A percentile compares a stretch with the other conserved stretches of the same genome.
Conservation (phyloP, 2,797 vertebrate species). For the Cynopterus sphinx region DNA sequence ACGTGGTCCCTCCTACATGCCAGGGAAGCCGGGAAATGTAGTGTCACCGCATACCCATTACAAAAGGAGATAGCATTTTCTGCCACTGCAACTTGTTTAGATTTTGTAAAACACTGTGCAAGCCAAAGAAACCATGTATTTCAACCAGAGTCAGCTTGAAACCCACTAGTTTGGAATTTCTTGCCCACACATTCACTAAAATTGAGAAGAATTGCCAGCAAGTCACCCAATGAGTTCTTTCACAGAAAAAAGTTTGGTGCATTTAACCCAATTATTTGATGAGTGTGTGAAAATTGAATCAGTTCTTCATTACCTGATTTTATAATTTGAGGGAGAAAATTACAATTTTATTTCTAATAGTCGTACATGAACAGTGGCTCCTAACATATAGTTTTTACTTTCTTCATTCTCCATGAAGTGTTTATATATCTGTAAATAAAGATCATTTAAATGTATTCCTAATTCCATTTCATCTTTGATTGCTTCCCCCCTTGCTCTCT, state of each 20-base stretch:
- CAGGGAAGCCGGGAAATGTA: background rate
- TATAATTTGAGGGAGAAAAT: background rate
- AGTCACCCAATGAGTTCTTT: background rate
- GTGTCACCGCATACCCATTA: fast-evolving
- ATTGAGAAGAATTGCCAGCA: background rate
- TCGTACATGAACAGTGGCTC: background rate
- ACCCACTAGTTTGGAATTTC: background rate
- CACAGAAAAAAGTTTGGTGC: background rate
- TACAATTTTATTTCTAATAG: background rate
- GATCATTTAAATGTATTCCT: background rate
- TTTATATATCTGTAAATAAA: background rate
- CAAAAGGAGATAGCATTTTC: background rate
- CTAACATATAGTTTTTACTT: background rate
- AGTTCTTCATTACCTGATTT: background rate
- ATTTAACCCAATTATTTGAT: background rate
- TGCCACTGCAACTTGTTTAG: background rate
- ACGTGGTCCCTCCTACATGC: fast-evolving
- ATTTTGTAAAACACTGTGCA: background rate
- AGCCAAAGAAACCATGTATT: background rate
- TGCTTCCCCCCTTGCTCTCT: background rate
- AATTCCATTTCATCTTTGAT: background rate
- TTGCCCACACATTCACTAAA: background rate
- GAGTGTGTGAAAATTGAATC: background rate
- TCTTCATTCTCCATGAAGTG: background rate
- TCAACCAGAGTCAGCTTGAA: background rate